Percentiles rank a stretch among this genome's conserved stretches.
Conservation (phyloP, 2,113 vertebrate species). For the Romanogobio albipinnatus region DNA sequence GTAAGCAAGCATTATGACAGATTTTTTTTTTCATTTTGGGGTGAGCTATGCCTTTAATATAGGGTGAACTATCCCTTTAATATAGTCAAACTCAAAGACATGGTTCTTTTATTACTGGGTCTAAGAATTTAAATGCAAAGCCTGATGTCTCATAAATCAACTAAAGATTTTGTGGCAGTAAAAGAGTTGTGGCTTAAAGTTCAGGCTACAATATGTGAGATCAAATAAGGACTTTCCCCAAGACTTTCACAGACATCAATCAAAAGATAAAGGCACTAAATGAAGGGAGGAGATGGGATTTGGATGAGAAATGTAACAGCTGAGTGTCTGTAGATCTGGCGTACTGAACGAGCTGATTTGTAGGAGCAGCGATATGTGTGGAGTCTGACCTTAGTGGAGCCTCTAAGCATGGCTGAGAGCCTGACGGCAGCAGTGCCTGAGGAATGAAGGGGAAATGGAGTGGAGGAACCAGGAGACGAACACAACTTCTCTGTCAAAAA, state of each 20-base stretch:
- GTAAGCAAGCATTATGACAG: not conserved
- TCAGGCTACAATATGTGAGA: not conserved
- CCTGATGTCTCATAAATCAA: not conserved
- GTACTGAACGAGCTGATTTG: not conserved
- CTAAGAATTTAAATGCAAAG: not conserved
- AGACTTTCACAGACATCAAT: not conserved
- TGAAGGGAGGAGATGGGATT: constrained; percentile 9
- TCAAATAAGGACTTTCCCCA: constrained; percentile 1
- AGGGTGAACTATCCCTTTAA: not conserved
- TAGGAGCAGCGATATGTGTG: constrained; percentile 8
- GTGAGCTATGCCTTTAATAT: not conserved
- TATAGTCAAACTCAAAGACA: not conserved
- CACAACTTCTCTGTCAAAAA: constrained; percentile 67
- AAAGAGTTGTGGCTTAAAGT: not conserved
- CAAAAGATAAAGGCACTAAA: constrained; percentile 3
- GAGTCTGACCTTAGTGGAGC: constrained; percentile 69
- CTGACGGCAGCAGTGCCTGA: constrained; percentile 65
- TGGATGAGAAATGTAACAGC: constrained; percentile 1
- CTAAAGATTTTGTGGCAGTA: not conserved
- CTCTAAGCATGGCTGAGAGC: constrained; percentile 73
- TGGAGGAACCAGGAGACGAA: constrained; percentile 57
- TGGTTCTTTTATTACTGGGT: not conserved
- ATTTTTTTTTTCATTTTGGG: not conserved
- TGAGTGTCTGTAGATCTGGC: constrained; percentile 6
- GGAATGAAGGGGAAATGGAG: constrained; percentile 68